Percentiles rank a stretch among this genome's conserved stretches.
Evolutionary conservation across 2,113 vertebrate genomes (phyloP).

Genomic region (Thomomys bottae): DNA sequence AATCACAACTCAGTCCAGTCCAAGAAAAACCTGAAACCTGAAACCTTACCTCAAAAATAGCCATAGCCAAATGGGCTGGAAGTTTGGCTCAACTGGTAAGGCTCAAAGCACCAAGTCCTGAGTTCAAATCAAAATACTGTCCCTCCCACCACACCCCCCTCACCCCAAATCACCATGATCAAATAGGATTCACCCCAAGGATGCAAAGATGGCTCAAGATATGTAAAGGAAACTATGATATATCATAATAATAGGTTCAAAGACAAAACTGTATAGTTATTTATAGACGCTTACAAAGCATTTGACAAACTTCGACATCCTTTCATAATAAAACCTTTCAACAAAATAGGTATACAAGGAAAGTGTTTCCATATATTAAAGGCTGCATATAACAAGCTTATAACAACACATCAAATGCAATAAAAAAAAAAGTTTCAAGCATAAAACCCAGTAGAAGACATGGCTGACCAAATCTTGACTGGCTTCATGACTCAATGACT

Average conservation of each 20-base stretch:
- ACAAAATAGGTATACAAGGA: neutral
- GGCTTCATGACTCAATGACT: neutral
- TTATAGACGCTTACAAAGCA: neutral
- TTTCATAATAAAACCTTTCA: neutral
- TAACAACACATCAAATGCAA: neutral
- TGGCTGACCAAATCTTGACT: neutral
- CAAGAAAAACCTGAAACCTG: no score
- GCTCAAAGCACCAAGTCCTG: no score
- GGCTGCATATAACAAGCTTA: neutral
- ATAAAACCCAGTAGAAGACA: neutral
- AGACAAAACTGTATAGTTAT: neutral
- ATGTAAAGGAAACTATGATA: neutral
- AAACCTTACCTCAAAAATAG: no score
- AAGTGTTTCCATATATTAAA: neutral
- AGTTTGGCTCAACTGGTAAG: no score
- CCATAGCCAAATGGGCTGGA: no score
- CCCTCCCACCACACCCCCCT: no score
- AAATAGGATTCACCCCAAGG: neutral
- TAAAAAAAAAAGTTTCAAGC: neutral
- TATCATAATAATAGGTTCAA: neutral
- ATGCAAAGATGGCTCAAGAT: neutral
- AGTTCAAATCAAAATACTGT: no score
- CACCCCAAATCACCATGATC: neutral
- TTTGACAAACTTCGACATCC: neutral
- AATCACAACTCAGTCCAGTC: no score